Evolutionary conservation across 2,888 invertebrate genomes (phyloP).

Genomic region (Callinectes sapidus): DNA sequence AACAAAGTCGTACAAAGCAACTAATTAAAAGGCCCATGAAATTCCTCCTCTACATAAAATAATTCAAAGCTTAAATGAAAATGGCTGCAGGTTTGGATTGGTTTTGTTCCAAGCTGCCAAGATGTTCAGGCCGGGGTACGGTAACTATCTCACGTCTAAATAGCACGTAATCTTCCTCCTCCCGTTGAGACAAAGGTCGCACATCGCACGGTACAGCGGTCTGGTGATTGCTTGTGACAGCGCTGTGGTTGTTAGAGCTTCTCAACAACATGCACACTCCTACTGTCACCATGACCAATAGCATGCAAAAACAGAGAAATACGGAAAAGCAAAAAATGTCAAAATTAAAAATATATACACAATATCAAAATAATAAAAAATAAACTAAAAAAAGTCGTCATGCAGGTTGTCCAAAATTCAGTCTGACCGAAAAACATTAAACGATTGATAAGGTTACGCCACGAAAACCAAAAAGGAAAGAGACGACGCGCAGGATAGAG

Average conservation of each 20-base stretch:
- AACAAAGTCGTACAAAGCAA: conserved; percentile 66
- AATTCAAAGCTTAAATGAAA: conserved; percentile 22
- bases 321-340: conserved; percentile 42
- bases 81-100: conserved; percentile 23
- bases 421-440: neutral
- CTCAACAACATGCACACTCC: conserved; percentile 59
- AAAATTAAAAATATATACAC: too few species aligned
- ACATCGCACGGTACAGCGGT: conserved; percentile 20
- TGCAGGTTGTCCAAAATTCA: conserved; percentile 21
- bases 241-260: conserved; percentile 34
- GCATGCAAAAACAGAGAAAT: conserved; percentile 49
- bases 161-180: neutral
- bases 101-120: conserved; percentile 60
- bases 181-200: neutral
- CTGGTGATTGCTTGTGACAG: conserved; percentile 41
- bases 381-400: neutral
- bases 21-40: conserved; percentile 54
- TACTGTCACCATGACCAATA: conserved; percentile 54
- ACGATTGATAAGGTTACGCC: neutral
- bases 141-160: conserved; percentile 2
- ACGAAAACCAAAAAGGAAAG: neutral
- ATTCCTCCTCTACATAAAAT: conserved; percentile 43
- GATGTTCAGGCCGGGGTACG: conserved; percentile 50
- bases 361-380: conserved; percentile 20
- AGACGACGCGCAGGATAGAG: neutral